Conservation (phyloP, 2,797 vertebrate genomes). For the Tamandua tetradactyla region DNA sequence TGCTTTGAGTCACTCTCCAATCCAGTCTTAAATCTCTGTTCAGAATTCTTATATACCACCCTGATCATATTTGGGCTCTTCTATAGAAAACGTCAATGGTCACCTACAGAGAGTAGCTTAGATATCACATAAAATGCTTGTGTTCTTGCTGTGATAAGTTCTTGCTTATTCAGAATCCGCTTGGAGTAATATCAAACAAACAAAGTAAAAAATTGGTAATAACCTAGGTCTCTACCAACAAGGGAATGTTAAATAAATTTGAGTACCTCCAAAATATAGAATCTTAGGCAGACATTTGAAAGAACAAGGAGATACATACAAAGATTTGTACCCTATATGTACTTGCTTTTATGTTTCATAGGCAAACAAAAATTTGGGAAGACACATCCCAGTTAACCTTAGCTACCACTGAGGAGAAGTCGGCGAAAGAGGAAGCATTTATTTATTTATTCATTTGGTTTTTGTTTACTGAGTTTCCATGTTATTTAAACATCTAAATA, state of each 20-base stretch:
- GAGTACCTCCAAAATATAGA: background rate
- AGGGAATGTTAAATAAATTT: background rate
- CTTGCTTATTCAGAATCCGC: background rate
- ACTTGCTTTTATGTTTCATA: background rate
- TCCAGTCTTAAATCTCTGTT: background rate
- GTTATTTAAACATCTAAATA: background rate
- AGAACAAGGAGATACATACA: background rate
- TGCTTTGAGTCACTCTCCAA: background rate
- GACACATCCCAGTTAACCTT: background rate
- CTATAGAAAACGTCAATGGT: background rate
- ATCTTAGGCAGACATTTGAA: background rate
- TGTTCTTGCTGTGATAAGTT: background rate
- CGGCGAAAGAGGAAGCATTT: background rate
- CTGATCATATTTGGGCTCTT: too few relatives aligned
- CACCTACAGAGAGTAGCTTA: background rate
- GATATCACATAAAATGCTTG: background rate
- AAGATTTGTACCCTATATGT: background rate
- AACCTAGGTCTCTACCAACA: background rate
- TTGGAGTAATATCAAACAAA: background rate
- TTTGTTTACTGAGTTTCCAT: background rate
- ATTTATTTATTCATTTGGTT: background rate
- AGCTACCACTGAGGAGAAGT: background rate
- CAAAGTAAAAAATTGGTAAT: background rate
- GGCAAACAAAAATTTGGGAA: background rate
- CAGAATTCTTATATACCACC: background rate